Evolutionary conservation across 2,888 invertebrate genomes (phyloP), one percentile per base, ranked within the genome.

Genomic region (Drosophila mercatorum): DNA sequence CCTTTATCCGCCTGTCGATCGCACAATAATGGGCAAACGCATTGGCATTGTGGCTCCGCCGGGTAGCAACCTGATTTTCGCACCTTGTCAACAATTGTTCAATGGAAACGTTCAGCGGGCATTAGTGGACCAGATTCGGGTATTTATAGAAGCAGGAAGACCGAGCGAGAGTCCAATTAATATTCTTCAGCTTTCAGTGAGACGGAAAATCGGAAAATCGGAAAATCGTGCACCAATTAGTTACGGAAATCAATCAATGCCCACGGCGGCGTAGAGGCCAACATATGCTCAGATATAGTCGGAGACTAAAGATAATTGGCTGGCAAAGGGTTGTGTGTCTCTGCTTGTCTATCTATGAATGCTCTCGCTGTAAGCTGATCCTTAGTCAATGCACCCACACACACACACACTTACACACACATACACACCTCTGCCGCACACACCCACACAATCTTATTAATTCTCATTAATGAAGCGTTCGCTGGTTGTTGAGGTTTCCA

Each of bases 1-100:
- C 44, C 62, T 75, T 83, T 83, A 83, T 83, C 85, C 77, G 68
- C 70, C 74, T 83, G 83, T 83, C 85, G 85, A 83, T 83, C 83
- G 67, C 83, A 80, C 85, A 83, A 83, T 85, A 83, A 85, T 85
- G 83, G 79, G 78, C 73, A 75, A 85, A 81, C 80, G 65, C 43
- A 38, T 55, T 55, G 7, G 8, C 14, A 55, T 72, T 64, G 59
- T 41, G 34, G 49, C 55, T 38, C 36, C 31, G 44, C 22, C 79
- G 66, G 14, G 58, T 68, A 40, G 52, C 34, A 38, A 85, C 28
- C 74, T 78, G 83, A 83, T 86, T 85, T 85, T 85, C 86, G 84
- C 84, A 85, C 84, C 84, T 85, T 85, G 78, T 57, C 58, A 60
- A 70, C 81, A 69, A 78, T 78, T 72, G 75, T 79, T 72, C 61